Evolutionary conservation across 1,140 invertebrate genomes (phyloP).

Genomic region (Pseudachorutes palmiensis): DNA sequence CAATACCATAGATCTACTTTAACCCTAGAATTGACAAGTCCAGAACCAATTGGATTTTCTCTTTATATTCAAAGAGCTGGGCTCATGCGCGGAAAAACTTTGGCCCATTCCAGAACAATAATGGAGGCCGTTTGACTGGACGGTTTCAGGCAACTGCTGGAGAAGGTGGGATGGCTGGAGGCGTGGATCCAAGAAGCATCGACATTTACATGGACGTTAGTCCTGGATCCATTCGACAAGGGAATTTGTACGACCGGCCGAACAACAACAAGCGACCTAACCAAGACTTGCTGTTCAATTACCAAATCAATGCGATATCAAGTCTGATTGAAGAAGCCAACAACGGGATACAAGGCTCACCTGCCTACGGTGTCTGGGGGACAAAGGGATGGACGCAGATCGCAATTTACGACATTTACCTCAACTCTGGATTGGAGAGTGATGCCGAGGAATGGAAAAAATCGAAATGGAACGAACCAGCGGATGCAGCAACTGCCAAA

Average conservation of each 20-base stretch:
- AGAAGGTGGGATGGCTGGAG: constrained; percentile 15
- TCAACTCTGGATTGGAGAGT: no score
- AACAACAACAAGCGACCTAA: background rate
- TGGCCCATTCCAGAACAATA: background rate
- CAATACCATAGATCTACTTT: background rate
- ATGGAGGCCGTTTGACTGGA: background rate
- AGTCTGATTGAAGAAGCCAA: background rate
- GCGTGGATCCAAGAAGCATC: background rate
- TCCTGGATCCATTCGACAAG: background rate
- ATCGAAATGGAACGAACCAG: background rate
- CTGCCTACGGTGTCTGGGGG: background rate
- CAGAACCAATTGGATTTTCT: background rate
- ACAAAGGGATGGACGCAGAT: background rate
- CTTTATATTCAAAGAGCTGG: background rate
- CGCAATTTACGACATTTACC: constrained; percentile 1
- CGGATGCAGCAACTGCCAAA: background rate
- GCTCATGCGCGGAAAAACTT: background rate
- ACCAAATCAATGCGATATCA: background rate
- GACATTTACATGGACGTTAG: background rate
- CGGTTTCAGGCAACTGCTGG: constrained; percentile 10
- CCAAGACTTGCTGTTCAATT: constrained; percentile 1
- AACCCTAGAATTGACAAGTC: background rate
- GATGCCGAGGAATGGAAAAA: constrained; percentile 2
- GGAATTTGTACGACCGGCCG: constrained; percentile 13
- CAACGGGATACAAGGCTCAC: background rate